These are phyloP conservation scores for Neoaliturus tenellus DNA, from an alignment of 2,888 invertebrate species.

Conservation along the genomic window DNA sequence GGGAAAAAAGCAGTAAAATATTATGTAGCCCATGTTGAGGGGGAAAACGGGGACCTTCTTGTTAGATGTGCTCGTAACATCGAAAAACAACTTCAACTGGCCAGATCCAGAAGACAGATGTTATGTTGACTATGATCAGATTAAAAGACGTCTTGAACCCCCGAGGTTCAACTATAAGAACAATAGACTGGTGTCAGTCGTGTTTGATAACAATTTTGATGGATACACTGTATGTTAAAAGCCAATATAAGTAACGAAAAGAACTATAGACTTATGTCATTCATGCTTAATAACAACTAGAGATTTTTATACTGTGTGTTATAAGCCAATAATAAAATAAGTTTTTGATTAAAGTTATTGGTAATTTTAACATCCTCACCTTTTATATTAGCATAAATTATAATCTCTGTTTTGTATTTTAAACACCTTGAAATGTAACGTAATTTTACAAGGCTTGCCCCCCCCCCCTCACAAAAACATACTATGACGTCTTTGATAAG, in stretches of 20 bases:
- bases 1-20: conserved; percentile 24
- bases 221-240: neutral
- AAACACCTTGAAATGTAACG: too few species aligned
- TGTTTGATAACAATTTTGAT: conserved; percentile 1
- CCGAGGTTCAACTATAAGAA: conserved; percentile 38
- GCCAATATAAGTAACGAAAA: too few species aligned
- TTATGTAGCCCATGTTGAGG: conserved; percentile 23
- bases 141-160: conserved; percentile 28
- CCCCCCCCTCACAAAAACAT: neutral
- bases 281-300: neutral
- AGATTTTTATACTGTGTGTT: neutral
- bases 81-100: conserved; percentile 32
- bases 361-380: too few species aligned
- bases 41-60: neutral
- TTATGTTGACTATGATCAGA: conserved; percentile 19
- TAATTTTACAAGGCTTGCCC: too few species aligned
- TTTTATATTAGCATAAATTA: too few species aligned
- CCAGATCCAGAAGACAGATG: conserved; percentile 24
- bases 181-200: conserved; percentile 25
- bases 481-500: neutral
- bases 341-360: too few species aligned
- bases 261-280: neutral
- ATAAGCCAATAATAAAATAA: too few species aligned
- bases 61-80: conserved; percentile 41
- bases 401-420: too few species aligned